These are phyloP conservation scores for Prionace glauca DNA, from an alignment of 2,797 vertebrate genomes.

Conservation along the genomic window DNA sequence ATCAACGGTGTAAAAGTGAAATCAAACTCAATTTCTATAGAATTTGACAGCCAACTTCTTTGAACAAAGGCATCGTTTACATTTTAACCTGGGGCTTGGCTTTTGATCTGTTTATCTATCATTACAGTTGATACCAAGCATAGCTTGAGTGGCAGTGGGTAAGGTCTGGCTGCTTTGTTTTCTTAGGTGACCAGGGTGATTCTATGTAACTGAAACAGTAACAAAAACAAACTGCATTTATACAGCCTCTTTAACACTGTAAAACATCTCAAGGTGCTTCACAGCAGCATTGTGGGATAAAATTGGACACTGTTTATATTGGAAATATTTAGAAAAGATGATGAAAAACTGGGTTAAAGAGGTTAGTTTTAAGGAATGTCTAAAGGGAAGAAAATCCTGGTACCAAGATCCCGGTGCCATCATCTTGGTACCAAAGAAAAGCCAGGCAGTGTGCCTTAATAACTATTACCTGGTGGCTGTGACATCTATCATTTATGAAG, in stretches of 20 bases:
- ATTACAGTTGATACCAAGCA: not conserved
- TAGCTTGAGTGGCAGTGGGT: not conserved
- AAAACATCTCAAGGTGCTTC: not conserved
- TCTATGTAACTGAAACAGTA: not conserved
- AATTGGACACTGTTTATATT: not conserved
- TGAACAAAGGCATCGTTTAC: not conserved
- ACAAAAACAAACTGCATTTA: not conserved
- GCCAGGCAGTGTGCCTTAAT: too few species aligned
- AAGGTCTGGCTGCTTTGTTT: not conserved
- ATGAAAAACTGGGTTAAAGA: not conserved
- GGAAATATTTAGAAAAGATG: constrained; percentile 4
- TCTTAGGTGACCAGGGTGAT: not conserved
- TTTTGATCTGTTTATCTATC: constrained; percentile 1
- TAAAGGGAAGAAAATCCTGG: not conserved
- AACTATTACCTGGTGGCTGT: too few species aligned
- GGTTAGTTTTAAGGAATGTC: not conserved
- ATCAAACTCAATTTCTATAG: not conserved
- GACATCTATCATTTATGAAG: too few species aligned
- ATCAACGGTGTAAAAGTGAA: not conserved
- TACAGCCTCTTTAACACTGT: not conserved
- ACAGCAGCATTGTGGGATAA: not conserved
- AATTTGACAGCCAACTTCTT: not conserved
- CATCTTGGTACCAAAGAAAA: too few species aligned
- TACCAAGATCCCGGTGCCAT: too few species aligned
- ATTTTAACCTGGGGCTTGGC: not conserved